Conservation (phyloP, 2,888 invertebrate species). For the Apodemia zela region DNA sequence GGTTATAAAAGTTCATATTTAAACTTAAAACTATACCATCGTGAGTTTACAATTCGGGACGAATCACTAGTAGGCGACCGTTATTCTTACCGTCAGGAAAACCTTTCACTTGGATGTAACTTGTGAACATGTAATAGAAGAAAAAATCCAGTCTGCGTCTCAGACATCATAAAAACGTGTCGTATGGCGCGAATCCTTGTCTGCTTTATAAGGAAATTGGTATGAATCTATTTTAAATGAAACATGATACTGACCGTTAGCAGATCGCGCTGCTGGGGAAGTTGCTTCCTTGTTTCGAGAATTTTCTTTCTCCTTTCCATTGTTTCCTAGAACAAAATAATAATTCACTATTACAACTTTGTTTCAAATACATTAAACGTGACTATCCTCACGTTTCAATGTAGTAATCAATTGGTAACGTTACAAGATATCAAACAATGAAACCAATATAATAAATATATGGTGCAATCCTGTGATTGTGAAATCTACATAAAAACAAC, state of each 20-base stretch:
- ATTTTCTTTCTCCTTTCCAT: conserved; percentile 83
- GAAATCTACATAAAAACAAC: too few relatives aligned
- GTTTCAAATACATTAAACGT: conserved; percentile 26
- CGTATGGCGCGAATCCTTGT: background rate
- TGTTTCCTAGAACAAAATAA: conserved; percentile 83
- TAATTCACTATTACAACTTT: conserved; percentile 22
- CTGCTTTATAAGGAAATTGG: background rate
- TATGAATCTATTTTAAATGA: background rate
- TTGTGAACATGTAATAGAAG: too few relatives aligned
- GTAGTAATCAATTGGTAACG: conserved; percentile 2
- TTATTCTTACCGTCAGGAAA: too few relatives aligned
- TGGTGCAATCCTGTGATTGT: too few relatives aligned
- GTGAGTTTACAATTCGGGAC: too few relatives aligned
- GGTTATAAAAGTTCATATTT: too few relatives aligned
- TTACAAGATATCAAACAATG: background rate
- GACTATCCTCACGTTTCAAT: conserved; percentile 29
- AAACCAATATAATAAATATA: background rate
- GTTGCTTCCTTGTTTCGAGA: conserved; percentile 86
- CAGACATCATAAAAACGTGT: too few relatives aligned
- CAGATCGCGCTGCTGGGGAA: conserved; percentile 84
- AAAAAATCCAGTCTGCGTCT: too few relatives aligned
- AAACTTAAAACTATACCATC: too few relatives aligned
- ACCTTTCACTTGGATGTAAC: too few relatives aligned
- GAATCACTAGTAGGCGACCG: too few relatives aligned
- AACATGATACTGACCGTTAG: conserved; percentile 77